These are phyloP conservation scores for Coturnix japonica DNA, from an alignment of 2,113 vertebrate species.

Conservation along the genomic window DNA sequence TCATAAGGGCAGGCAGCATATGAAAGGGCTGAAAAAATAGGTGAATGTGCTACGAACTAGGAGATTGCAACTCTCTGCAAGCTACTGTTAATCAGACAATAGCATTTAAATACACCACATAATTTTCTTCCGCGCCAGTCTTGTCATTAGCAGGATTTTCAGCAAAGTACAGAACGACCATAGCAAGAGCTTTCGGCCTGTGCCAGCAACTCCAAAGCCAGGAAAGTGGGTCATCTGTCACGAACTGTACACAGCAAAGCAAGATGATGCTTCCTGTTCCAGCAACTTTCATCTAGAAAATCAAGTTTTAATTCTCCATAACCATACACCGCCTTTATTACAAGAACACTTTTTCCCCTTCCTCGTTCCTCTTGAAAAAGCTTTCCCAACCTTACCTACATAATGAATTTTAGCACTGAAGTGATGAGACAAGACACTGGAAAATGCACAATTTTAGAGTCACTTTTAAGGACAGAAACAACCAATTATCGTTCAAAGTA, in stretches of 20 bases:
- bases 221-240: conserved; percentile 1
- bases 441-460: not conserved
- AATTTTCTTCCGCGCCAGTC: not conserved
- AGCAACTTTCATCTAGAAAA: not conserved
- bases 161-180: not conserved
- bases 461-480: not conserved
- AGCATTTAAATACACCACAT: too few species aligned
- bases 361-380: not conserved
- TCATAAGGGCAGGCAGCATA: not conserved
- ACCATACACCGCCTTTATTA: not conserved
- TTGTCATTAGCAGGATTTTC: not conserved
- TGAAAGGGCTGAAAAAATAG: not conserved
- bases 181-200: not conserved
- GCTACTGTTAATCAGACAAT: not conserved
- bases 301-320: not conserved
- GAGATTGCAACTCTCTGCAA: not conserved
- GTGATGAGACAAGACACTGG: not conserved
- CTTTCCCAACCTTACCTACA: not conserved
- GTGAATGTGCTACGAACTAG: not conserved
- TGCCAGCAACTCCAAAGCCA: not conserved
- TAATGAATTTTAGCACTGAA: not conserved
- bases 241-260: not conserved
- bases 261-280: not conserved
- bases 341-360: not conserved
- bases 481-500: not conserved